Evolutionary conservation across 2,888 invertebrate species (phyloP), one percentile per base, ranked within the genome.

Genomic region (Cryptophagus acutangulus): DNA sequence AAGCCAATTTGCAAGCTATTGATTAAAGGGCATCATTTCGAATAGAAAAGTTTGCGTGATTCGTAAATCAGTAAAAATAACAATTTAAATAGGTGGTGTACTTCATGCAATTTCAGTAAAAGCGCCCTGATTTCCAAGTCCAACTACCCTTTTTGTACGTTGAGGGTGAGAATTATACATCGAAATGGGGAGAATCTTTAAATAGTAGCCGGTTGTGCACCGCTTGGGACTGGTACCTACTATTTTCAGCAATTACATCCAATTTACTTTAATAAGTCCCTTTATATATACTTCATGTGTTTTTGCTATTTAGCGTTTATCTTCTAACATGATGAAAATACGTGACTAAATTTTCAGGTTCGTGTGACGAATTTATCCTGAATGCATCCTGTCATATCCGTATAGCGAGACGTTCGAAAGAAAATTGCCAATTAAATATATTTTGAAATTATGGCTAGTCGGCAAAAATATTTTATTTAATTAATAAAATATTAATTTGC

Each of bases 201-300:
- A 29, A 36, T 20, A 36, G 25, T 36, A 35, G 25, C 24, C n/a
- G n/a, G n/a, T 16, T 31, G 17, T 29, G 29, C 38, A 33, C 33
- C 29, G 35, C 28, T 33, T 25, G 29, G 29, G 24, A 18, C 26
- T 28, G 17, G 13, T 26, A 33, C n/a, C n/a, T n/a, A n/a, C 37
- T 29, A 38, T 31, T 42, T 42, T 42, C 31, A 42, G 43, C 43
- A 40, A 43, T 43, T 43, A 43, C 35, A 36, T 43, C 39, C 43
- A 43, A 43, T 43, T 43, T 43, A 43, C 33, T 36, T 40, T 39
- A 43, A 40, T 43, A 40, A 40, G 36, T 36, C 40, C 26, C 33
- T 36, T 43, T 43, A 39, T 36, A 43, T 26, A 26, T 15, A 31
- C 31, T 6, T 31, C 12, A n/a, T 26, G 12, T 26, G 26, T 40